phyloP scores from a whole-genome alignment of 1,140 invertebrate species.

The Brachionus plicatilis region DNA sequence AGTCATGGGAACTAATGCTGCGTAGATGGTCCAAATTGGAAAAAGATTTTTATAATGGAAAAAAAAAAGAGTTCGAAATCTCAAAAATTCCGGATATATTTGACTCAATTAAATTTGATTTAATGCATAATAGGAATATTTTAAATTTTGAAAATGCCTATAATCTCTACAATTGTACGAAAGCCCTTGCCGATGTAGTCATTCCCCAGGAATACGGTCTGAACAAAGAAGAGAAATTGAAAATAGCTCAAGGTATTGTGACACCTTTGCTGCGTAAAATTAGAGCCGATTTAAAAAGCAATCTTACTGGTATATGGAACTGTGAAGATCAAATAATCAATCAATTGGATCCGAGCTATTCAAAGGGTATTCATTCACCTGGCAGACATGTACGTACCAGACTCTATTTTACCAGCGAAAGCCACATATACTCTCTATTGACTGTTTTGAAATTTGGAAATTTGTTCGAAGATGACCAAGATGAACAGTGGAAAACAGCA shows the following conservation, averaged over 20 bases:
- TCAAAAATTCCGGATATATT: slow-evolving; percentile 99
- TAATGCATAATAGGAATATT: slow-evolving; percentile 94
- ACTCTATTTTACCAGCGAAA: slow-evolving; percentile 97
- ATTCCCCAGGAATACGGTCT: slow-evolving; percentile 99
- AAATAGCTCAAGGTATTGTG: slow-evolving; percentile 94
- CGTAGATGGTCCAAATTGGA: slow-evolving; percentile 96
- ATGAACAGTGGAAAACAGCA: slow-evolving; percentile 94
- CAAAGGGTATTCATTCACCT: slow-evolving; percentile 93
- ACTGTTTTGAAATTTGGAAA: slow-evolving; percentile 90
- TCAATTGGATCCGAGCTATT: slow-evolving; percentile 51
- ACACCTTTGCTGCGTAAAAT: slow-evolving; percentile 93
- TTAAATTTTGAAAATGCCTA: slow-evolving; percentile 87
- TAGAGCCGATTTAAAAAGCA: slow-evolving; percentile 59
- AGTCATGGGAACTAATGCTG: slow-evolving; percentile 97
- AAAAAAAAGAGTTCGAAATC: slow-evolving; percentile 80
- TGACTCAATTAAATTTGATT: slow-evolving; percentile 95
- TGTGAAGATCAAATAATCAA: slow-evolving; percentile 37
- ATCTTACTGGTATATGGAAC: slow-evolving; percentile 33
- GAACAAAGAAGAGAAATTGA: slow-evolving; percentile 86
- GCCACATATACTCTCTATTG: slow-evolving; percentile 93
- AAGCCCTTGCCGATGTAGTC: slow-evolving; percentile 92
- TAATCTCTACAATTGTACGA: slow-evolving; percentile 87
- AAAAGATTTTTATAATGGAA: slow-evolving; percentile 88
- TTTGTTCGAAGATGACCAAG: slow-evolving; percentile 76
- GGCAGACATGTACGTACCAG: slow-evolving; percentile 91